A percentile compares a stretch with the other conserved stretches of the same genome.
phyloP scores from a whole-genome alignment of 2,797 vertebrate genomes.

The Enteromius unitaeniatus region DNA sequence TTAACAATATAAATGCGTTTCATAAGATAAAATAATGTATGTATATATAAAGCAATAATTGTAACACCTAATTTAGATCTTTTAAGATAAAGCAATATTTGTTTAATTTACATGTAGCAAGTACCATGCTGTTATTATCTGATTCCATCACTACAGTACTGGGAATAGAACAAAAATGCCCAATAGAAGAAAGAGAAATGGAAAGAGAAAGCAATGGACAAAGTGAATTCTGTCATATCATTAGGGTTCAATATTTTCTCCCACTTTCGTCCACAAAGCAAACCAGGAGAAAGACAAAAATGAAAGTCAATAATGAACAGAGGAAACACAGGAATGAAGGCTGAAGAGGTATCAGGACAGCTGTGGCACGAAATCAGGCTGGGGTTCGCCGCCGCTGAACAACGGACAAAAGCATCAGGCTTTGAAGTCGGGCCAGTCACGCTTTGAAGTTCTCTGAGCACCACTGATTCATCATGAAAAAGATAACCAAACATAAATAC shows the following conservation, averaged over 20 bases:
- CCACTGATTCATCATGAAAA: constrained; percentile 28
- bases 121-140: background rate
- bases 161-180: background rate
- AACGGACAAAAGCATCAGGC: constrained; percentile 37
- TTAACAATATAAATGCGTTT: background rate
- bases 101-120: background rate
- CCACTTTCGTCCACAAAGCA: constrained; percentile 19
- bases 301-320: constrained; percentile 48
- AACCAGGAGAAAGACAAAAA: constrained; percentile 36
- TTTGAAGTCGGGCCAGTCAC: constrained; percentile 52
- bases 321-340: constrained; percentile 29
- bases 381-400: constrained; percentile 36
- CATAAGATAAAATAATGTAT: background rate
- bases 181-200: background rate
- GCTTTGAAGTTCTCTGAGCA: constrained; percentile 49
- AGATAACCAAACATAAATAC: constrained; percentile 35
- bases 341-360: constrained; percentile 47
- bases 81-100: background rate
- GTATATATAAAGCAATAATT: background rate
- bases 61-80: background rate
- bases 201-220: background rate
- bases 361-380: constrained; percentile 43
- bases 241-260: constrained; percentile 34
- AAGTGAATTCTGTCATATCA: constrained; percentile 3
- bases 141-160: background rate